Evolutionary conservation across 2,113 vertebrate genomes (phyloP), one percentile per base, ranked within the genome.

Genomic region (Xyrauchen texanus): DNA sequence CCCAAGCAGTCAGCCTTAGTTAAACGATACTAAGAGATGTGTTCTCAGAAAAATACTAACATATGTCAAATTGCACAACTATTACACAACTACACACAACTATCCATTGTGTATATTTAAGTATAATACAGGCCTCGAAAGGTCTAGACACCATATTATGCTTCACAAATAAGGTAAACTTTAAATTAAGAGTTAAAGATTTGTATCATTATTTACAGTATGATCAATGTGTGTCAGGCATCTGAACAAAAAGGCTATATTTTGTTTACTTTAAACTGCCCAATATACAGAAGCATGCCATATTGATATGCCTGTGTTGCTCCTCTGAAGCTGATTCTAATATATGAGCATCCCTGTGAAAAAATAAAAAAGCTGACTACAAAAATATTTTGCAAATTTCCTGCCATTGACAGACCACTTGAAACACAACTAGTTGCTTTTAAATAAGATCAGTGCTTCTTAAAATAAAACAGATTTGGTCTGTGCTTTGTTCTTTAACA

Each of bases 21-120:
- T 66, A 57, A 68, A 66, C 81, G 58, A 77, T 67, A 21, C 21
- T 68, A 71, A 72, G 74, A 62, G 65, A 84, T 51, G 12, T 6
- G 4, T 80, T 83, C 58, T 79, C 79, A 73, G 82, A 68, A 89
- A 86, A 89, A 85, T 83, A 84, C 84, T 80, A 88, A 87, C 87
- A 90, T 76, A 87, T 87, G 88, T 77, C 57, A 81, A 77, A 86
- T 65, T 82, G 53, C 74, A 79, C 60, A 49, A 34, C 73, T 86
- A 34, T 34, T 34, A 3, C 21, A 34, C 21, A 34, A 34, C 65
- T 76, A 66, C 77, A 81, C 80, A 82, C 79, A 83, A 87, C 21
- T 51, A 78, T 15, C 42, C 69, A 15, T 55, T 63, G 52, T 79
- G 53, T 12, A 52, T 47, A 53, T 81, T 58, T 78, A 78, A 12